Evolutionary conservation across 2,888 invertebrate genomes (phyloP), one percentile per base, ranked within the genome.

Genomic region (Allophyes oxyacanthae): DNA sequence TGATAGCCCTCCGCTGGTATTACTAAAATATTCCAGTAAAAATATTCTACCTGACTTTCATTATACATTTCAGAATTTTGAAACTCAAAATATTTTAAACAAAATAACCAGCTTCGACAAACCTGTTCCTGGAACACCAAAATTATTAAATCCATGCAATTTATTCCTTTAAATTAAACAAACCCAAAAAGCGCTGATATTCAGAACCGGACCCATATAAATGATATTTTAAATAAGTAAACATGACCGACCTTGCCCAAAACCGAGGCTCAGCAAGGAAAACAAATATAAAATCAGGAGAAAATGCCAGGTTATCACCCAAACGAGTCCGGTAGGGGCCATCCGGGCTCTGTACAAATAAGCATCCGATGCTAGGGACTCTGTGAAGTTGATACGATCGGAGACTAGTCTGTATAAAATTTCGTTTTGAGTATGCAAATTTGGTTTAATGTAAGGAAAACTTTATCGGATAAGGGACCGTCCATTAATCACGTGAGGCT

Each of bases 151-250:
- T 48, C 14, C 15, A 6, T n/a, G 26, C n/a, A 44, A 60, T 30
- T 28, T 28, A 53, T 67, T 51, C 25, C 36, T n/a, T n/a, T 20
- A 20, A 20, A 34, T 36, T 38, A 46, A 6, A 66, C 30, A 20
- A 32, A 5, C 33, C 41, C 13, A 2, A 44, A 52, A 53, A 41
- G 9, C 6, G 15, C 62, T 62, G 43, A 53, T 48, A 61, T n/a
- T n/a, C 32, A 8, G 25, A 30, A 2, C 15, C 1, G 25, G 25
- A 20, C 38, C 43, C 28, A 45, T 45, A 50, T 32, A 70, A 74
- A 81, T 74, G 59, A 76, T 72, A 67, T 78, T 82, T 75, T 77
- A 79, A 81, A 81, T 79, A 77, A 75, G 72, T 72, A 78, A 79
- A 67, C 53, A 66, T 8, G 28, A 42, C 8, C 11, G 15, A 48